Percentiles rank a stretch among this genome's conserved stretches.
Conservation (phyloP, 2,797 vertebrate species). For the Chloroceryle amazona region DNA sequence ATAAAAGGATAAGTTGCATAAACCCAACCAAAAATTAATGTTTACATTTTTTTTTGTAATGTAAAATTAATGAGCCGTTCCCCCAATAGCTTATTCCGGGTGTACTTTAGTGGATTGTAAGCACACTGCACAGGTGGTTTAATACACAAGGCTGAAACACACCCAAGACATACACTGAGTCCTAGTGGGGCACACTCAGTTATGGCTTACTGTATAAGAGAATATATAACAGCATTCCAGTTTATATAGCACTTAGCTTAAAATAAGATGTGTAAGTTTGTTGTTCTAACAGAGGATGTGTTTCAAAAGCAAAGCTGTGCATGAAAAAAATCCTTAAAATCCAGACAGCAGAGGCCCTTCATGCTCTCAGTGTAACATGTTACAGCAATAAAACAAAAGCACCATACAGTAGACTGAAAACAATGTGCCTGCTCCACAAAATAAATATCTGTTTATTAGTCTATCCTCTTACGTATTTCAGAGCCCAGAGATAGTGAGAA, state of each 20-base stretch:
- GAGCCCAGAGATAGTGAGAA: not conserved
- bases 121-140: not conserved
- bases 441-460: not conserved
- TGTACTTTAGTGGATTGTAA: slow-evolving; percentile 5
- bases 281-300: not conserved
- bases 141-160: not conserved
- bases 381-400: not conserved
- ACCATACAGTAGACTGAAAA: not conserved
- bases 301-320: not conserved
- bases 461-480: not conserved
- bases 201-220: not conserved
- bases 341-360: not conserved
- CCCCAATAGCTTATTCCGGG: not conserved
- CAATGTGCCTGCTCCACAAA: not conserved
- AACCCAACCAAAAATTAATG: not conserved
- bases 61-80: slow-evolving; percentile 8
- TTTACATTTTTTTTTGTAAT: not conserved
- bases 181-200: not conserved
- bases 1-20: not conserved
- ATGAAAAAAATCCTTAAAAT: not conserved
- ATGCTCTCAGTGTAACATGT: not conserved
- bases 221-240: not conserved
- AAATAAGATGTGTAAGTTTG: not conserved
- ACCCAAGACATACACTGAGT: not conserved
- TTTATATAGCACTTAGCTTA: not conserved